These are phyloP conservation scores for Gavialis gangeticus DNA, from an alignment of 2,113 vertebrate genomes.

Conservation along the genomic window DNA sequence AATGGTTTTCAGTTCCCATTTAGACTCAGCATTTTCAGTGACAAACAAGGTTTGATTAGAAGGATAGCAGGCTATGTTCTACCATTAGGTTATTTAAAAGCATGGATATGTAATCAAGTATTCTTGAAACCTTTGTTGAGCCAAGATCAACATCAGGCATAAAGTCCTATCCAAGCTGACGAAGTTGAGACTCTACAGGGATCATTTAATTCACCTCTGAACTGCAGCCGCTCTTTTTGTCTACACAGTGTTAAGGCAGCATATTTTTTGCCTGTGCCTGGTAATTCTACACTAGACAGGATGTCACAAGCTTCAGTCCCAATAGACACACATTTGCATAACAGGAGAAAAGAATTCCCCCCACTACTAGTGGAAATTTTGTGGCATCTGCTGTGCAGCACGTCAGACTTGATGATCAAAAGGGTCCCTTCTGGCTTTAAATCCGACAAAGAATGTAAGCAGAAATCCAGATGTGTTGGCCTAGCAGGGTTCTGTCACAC, in stretches of 20 bases:
- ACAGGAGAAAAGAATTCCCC: constrained; percentile 1
- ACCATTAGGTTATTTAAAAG: neutral
- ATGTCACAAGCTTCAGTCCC: neutral
- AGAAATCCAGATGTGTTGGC: neutral
- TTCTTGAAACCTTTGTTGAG: neutral
- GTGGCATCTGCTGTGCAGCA: neutral
- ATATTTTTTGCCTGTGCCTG: constrained; percentile 24
- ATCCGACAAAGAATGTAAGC: neutral
- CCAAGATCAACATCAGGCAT: neutral
- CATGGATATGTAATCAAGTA: neutral
- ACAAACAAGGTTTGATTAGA: neutral
- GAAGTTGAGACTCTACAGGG: neutral
- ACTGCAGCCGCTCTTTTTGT: neutral
- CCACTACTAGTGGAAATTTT: neutral
- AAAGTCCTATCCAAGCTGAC: neutral
- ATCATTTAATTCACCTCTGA: constrained; percentile 26
- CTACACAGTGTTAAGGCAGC: neutral
- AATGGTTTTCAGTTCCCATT: neutral
- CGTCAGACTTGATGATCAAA: neutral
- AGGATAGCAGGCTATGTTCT: neutral
- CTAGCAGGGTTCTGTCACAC: neutral
- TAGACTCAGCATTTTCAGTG: neutral
- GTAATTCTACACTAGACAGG: neutral
- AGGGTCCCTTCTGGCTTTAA: neutral
- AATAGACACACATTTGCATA: neutral